Evolutionary conservation across 2,888 invertebrate genomes (phyloP).

Genomic region (Macaria liturata): DNA sequence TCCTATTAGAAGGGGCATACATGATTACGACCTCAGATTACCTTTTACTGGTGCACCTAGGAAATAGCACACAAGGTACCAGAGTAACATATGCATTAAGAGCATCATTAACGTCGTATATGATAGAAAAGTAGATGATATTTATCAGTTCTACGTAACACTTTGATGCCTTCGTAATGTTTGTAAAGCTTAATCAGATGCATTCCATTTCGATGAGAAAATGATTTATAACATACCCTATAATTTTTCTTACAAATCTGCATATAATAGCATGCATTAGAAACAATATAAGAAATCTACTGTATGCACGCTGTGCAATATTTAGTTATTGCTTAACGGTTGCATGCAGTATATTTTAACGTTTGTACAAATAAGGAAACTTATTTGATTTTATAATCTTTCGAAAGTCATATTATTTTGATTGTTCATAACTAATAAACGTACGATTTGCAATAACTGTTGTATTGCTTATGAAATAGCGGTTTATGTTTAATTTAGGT

Average conservation of each 20-base stretch:
- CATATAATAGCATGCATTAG: conserved; percentile 26
- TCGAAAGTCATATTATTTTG: too few relatives aligned
- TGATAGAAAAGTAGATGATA: background rate
- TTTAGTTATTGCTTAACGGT: too few relatives aligned
- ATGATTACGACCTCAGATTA: background rate
- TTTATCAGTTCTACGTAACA: background rate
- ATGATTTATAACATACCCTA: conserved; percentile 23
- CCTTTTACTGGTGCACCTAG: background rate
- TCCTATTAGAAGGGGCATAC: background rate
- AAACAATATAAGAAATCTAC: background rate
- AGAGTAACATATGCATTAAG: background rate
- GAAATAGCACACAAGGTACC: background rate
- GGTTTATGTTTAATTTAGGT: too few relatives aligned
- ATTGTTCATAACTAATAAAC: too few relatives aligned
- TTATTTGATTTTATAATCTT: too few relatives aligned
- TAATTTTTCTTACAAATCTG: conserved; percentile 32
- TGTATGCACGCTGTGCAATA: too few relatives aligned
- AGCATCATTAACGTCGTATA: background rate
- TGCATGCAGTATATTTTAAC: too few relatives aligned
- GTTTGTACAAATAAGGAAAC: too few relatives aligned
- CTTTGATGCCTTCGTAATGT: background rate
- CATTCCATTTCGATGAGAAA: conserved; percentile 22
- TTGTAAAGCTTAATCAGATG: conserved; percentile 12
- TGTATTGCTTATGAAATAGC: too few relatives aligned
- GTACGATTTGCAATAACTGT: too few relatives aligned